Evolutionary conservation across 1,140 invertebrate genomes (phyloP), one percentile per base, ranked within the genome.

Genomic region (Amphibalanus amphitrite): DNA sequence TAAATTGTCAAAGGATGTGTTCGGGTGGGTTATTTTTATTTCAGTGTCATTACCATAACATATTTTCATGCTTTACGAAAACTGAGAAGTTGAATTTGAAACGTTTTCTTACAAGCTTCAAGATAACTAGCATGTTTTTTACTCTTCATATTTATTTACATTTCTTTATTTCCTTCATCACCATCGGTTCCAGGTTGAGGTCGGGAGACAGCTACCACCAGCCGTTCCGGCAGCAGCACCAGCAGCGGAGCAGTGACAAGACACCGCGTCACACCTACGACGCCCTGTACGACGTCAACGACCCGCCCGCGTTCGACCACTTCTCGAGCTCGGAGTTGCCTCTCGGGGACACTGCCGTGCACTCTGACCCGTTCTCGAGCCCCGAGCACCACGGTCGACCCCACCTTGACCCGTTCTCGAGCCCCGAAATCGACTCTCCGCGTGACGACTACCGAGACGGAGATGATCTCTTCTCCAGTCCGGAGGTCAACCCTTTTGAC

Each of bases 201-300:
- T 28, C 40, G 30, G 64, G 13, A 25, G 20, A 25, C 47, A 23
- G 47, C 47, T 59, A 20, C 47, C 47, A 59, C 47, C 47, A 59
- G 47, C 47, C 47, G 17, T 59, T 17, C 20, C 47, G 73, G 40
- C 73, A n/a, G 73, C 73, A 72, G 74, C 73, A 59, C 69, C 29
- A 1, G 47, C 13, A 59, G 47, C 10, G 17, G 10, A 59, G 47
- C 47, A 23, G 20, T 20, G 47, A 59, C 47, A 59, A 59, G 47
- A 59, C 47, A 1, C 47, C 47, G 1, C 10, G 47, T 1, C 47
- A 59, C 47, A 59, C 47, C 47, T 59, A 59, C 47, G 47, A 59
- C 47, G 20, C 20, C 1, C 47, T 59, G 6, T 59, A 59, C 47
- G 47, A 59, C 47, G 47, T 59, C 47, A 59, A 59, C 47, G 47